A percentile compares a stretch with the other conserved stretches of the same genome.
Evolutionary conservation across 2,113 vertebrate genomes (phyloP).

Genomic region (Columba janthina): DNA sequence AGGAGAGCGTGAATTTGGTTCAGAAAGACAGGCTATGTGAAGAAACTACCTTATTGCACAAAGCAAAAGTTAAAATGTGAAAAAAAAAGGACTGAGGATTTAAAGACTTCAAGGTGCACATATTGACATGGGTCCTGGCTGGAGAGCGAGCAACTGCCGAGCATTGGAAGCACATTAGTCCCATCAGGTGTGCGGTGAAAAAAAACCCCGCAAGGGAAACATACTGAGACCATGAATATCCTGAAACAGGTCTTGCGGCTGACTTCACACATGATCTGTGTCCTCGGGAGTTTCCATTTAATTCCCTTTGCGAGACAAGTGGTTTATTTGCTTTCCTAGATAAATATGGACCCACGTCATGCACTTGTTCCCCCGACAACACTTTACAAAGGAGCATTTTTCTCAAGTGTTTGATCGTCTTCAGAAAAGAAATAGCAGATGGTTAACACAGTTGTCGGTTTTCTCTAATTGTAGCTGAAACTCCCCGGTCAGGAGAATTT

Average conservation of each 20-base stretch:
- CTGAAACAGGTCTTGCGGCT: background rate
- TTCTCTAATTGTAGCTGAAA: constrained; percentile 57
- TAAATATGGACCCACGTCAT: constrained; percentile 16
- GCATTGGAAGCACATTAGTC: background rate
- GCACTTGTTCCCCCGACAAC: constrained; percentile 60
- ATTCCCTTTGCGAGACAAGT: constrained; percentile 9
- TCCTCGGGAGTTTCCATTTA: constrained; percentile 36
- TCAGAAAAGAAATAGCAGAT: constrained; percentile 48
- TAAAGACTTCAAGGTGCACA: background rate
- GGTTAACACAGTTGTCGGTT: constrained; percentile 35
- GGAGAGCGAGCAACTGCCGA: background rate
- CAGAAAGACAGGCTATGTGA: background rate
- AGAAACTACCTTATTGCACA: background rate
- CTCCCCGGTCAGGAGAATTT: constrained; percentile 23
- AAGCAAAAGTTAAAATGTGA: background rate
- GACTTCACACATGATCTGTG: constrained; percentile 47
- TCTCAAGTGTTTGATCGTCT: background rate
- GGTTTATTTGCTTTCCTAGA: constrained; percentile 59
- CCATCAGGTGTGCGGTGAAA: background rate
- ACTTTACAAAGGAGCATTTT: constrained; percentile 57
- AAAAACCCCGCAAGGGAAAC: constrained; percentile 21
- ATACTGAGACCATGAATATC: background rate
- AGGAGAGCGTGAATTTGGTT: fast-evolving
- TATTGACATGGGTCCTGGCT: background rate
- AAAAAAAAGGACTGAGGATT: background rate